phyloP scores from a whole-genome alignment of 2,797 vertebrate genomes.

The Tympanoctomys barrerae region DNA sequence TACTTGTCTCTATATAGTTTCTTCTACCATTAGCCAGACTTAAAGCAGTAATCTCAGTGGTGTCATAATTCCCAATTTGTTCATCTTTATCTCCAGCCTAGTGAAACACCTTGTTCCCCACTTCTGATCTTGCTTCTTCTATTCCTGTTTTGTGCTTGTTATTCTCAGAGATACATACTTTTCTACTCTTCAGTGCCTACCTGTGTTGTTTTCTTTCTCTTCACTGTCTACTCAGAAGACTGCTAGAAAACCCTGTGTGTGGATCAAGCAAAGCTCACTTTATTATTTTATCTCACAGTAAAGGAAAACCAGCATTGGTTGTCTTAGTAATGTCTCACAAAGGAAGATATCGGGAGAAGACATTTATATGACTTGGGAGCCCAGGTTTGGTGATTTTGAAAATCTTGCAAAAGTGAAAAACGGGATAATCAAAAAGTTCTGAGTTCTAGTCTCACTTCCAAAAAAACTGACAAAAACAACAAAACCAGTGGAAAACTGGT shows the following conservation, averaged over 20 bases:
- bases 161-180: background rate
- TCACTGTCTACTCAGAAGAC: background rate
- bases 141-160: slow-evolving; percentile 41
- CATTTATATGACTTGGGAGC: background rate
- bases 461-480: no score
- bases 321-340: slow-evolving; percentile 41
- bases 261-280: slow-evolving; percentile 38
- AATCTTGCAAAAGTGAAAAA: slow-evolving; percentile 2
- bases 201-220: slow-evolving; percentile 27
- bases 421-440: background rate
- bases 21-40: background rate
- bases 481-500: background rate
- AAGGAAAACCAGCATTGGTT: background rate
- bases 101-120: background rate
- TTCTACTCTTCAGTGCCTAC: background rate
- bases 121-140: background rate
- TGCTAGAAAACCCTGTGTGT: background rate
- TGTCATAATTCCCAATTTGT: background rate
- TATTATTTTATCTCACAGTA: slow-evolving; percentile 38
- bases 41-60: slow-evolving; percentile 14
- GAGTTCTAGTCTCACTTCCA: no score
- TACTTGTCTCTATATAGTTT: slow-evolving; percentile 10
- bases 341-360: background rate
- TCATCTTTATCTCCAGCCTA: background rate
- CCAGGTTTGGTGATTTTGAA: background rate